Evolutionary conservation across 1,140 invertebrate species (phyloP).

Genomic region (Pemphigus obesinymphae): DNA sequence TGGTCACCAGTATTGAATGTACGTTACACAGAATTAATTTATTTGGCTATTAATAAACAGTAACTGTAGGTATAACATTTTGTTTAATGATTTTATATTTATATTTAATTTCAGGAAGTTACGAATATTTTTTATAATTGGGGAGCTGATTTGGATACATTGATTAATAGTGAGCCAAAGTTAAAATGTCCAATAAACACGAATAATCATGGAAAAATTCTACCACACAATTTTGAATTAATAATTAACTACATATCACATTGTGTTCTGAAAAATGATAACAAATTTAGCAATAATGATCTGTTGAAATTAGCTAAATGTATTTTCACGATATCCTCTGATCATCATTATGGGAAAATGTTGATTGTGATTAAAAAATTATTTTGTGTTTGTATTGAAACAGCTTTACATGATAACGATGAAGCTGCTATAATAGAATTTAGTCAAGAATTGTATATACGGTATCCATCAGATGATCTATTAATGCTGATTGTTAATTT

Average conservation of each 20-base stretch:
- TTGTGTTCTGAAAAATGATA: background rate
- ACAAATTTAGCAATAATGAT: background rate
- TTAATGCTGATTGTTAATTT: background rate
- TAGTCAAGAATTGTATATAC: background rate
- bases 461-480: background rate
- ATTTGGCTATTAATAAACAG: too few species aligned
- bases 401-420: background rate
- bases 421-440: background rate
- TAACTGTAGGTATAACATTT: too few species aligned
- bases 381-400: background rate
- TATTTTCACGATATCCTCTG: background rate
- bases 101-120: background rate
- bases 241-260: background rate
- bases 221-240: background rate
- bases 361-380: background rate
- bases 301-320: background rate
- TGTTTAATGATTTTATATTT: background rate
- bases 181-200: background rate
- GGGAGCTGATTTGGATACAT: slow-evolving; percentile 9
- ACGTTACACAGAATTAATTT: background rate
- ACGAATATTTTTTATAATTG: background rate
- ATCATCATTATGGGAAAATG: background rate
- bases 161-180: background rate
- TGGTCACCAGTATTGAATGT: background rate
- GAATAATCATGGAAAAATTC: background rate